Evolutionary conservation across 2,113 vertebrate species (phyloP), one percentile per base, ranked within the genome.

Genomic region (Riparia riparia): DNA sequence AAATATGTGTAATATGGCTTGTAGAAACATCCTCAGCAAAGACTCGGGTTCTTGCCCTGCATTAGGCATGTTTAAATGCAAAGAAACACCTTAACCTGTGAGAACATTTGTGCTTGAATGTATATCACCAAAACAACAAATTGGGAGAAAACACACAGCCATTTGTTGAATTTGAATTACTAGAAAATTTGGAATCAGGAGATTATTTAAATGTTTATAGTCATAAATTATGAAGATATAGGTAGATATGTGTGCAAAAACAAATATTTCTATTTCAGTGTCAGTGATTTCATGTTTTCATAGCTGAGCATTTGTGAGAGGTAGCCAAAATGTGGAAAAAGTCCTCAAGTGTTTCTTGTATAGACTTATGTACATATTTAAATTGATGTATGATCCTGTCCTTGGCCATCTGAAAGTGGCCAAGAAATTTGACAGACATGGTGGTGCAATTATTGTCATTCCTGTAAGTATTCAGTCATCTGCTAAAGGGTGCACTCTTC

Each of bases 401-500:
- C 37, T 37, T 37, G 37, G 37, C 37, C 37, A 74, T 49, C 56
- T 70, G 94, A 80, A 91, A 96, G 66, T 93, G 80, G 11, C 37
- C 4, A 24, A 78, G 80, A 96, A 94, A 61, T 95, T 94, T 96
- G 95, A 94, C 65, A 95, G 37, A 44, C 12, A 13, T 50, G 87
- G 92, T 89, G 64, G 51, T 82, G 49, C 78, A 92, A 82, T 92
- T 93, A 92, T 96, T 95, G 96, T 74, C 51, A 50, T 87, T 91
- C 63, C 82, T 96, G 70, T 96, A 96, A 96, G 81, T 90, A 96
- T 80, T 93, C 91, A 96, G 70, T 95, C 93, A 87, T 50, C 61
- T 68, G 51, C 78, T 95, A 81, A 96, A 93, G 53, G 37, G 34
- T 91, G 45, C 77, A 81, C 61, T 95, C 53, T 93, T 64, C 25